Evolutionary conservation across 2,888 invertebrate genomes (phyloP).

Genomic region (Argyresthia goedartella): DNA sequence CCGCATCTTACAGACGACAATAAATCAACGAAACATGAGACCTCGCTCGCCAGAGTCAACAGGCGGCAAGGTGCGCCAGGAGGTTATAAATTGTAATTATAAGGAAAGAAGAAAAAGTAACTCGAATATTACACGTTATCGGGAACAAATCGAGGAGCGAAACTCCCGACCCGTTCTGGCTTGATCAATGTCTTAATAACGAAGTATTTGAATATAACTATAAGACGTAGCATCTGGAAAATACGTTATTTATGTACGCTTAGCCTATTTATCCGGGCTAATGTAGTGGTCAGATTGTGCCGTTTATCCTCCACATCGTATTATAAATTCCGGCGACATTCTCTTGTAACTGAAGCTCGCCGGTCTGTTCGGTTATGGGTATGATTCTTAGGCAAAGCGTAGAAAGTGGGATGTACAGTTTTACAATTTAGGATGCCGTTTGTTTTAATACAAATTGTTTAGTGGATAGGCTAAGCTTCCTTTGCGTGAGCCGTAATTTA

Average conservation of each 20-base stretch:
- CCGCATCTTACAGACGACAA: constrained; percentile 7
- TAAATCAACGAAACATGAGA: constrained; percentile 21
- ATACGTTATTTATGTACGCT: constrained; percentile 22
- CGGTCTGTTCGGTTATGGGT: constrained; percentile 29
- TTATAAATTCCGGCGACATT: constrained; percentile 28
- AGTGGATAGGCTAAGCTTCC: no score
- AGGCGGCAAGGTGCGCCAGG: constrained; percentile 19
- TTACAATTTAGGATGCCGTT: constrained; percentile 13
- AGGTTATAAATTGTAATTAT: constrained; percentile 39
- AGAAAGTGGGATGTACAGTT: constrained; percentile 17
- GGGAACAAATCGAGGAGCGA: constrained; percentile 24
- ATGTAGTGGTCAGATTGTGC: constrained; percentile 34
- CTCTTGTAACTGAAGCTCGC: constrained; percentile 33
- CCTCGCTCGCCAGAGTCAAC: constrained; percentile 18
- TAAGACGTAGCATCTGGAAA: constrained; percentile 21
- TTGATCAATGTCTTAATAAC: constrained; percentile 43
- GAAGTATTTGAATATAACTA: constrained; percentile 29
- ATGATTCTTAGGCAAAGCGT: constrained; percentile 30
- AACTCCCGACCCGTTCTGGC: constrained; percentile 25
- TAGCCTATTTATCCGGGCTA: constrained; percentile 31
- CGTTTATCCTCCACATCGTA: constrained; percentile 31
- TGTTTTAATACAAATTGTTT: background rate
- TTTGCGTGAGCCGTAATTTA: no score
- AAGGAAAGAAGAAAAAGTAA: constrained; percentile 21
- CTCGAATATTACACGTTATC: constrained; percentile 24